Percentiles rank a stretch among this genome's conserved stretches.
Conservation (phyloP, 2,113 vertebrate genomes). For the Muscicapa adusta region DNA sequence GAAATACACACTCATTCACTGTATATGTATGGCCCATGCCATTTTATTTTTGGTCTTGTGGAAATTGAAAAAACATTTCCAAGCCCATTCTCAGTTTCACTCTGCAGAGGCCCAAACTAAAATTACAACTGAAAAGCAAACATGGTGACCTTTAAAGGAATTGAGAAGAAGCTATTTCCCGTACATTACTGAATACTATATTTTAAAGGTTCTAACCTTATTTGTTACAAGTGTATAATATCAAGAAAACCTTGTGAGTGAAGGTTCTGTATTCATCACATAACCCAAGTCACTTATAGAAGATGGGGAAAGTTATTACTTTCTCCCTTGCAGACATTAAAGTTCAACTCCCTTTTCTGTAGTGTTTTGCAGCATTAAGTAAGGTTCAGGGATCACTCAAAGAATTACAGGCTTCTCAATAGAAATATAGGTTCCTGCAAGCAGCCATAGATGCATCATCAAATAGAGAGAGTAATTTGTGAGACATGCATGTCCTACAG, state of each 20-base stretch:
- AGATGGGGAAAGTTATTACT: slow-evolving; percentile 75
- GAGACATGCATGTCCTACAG: background rate
- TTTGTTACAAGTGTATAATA: slow-evolving; percentile 80
- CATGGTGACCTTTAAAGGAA: slow-evolving; percentile 81
- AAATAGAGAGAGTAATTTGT: slow-evolving; percentile 17
- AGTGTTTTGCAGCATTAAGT: slow-evolving; percentile 71
- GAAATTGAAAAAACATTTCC: slow-evolving; percentile 57
- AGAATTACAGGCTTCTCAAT: slow-evolving; percentile 65
- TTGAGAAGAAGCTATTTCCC: slow-evolving; percentile 75
- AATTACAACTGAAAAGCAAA: slow-evolving; percentile 74
- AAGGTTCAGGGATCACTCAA: slow-evolving; percentile 70
- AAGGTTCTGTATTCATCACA: slow-evolving; percentile 73
- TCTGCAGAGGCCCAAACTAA: slow-evolving; percentile 60
- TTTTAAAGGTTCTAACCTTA: slow-evolving; percentile 86
- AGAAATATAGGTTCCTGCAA: slow-evolving; percentile 64
- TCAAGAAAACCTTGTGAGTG: slow-evolving; percentile 69
- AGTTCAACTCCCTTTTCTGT: slow-evolving; percentile 72
- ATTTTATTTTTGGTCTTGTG: slow-evolving; percentile 58
- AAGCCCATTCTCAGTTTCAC: slow-evolving; percentile 56
- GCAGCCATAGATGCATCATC: slow-evolving; percentile 22
- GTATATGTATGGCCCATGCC: background rate
- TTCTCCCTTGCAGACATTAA: slow-evolving; percentile 71
- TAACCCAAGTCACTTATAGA: slow-evolving; percentile 64
- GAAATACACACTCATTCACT: background rate
- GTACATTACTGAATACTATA: slow-evolving; percentile 79